phyloP scores from a whole-genome alignment of 2,888 invertebrate species.

The Glaucopsyche alexis region DNA sequence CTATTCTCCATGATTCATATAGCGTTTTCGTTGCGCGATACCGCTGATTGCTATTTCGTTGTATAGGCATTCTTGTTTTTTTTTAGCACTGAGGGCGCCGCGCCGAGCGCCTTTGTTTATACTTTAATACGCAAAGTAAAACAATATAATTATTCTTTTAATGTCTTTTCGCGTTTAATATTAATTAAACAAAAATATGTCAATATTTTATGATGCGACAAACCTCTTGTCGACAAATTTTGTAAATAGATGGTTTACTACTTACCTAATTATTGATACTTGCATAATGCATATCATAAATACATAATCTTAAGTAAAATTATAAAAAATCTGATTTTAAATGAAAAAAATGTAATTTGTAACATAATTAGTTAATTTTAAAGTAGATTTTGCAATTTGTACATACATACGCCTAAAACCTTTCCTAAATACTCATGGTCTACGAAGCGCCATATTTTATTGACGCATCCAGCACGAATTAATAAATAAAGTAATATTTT shows the following conservation, averaged over 20 bases:
- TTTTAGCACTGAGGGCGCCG: background rate
- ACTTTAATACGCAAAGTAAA: background rate
- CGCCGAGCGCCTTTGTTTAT: too few relatives aligned
- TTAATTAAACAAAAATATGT: too few relatives aligned
- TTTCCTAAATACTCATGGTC: background rate
- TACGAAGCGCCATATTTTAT: background rate
- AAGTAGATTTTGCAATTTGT: constrained; percentile 2
- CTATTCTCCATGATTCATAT: too few relatives aligned
- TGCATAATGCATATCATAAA: background rate
- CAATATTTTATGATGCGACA: background rate
- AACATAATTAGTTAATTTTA: background rate
- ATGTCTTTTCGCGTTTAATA: background rate
- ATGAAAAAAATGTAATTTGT: background rate
- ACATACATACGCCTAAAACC: background rate
- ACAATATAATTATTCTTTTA: background rate
- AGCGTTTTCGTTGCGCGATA: background rate
- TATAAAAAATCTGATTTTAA: background rate
- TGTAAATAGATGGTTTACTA: background rate
- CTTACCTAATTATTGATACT: background rate
- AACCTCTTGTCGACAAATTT: background rate
- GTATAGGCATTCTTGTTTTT: background rate
- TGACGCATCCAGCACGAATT: background rate
- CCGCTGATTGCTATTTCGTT: background rate
- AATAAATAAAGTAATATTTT: too few relatives aligned
- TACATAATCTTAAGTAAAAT: background rate